These are phyloP conservation scores for Zosterops pallidus DNA, from an alignment of 2,113 vertebrate genomes.

Conservation along the genomic window DNA sequence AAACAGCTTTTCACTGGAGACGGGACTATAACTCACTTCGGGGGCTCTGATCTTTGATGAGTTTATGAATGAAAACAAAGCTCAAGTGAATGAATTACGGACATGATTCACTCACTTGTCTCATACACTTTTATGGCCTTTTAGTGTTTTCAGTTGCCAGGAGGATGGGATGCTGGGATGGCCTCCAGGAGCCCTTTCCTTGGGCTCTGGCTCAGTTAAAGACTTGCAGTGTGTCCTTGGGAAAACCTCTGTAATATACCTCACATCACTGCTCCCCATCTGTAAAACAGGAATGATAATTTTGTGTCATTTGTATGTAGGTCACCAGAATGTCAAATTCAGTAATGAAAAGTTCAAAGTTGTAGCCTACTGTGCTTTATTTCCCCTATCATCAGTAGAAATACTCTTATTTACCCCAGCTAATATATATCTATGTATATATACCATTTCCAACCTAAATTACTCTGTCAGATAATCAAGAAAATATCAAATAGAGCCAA, in stretches of 20 bases:
- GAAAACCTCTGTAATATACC: neutral
- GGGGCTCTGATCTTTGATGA: conserved; percentile 24
- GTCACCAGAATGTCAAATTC: neutral
- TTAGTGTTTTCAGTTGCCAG: conserved; percentile 6
- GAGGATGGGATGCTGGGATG: neutral
- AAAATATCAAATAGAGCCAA: neutral
- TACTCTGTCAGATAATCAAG: neutral
- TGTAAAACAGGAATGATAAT: neutral
- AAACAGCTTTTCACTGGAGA: conserved; percentile 10
- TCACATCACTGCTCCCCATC: neutral
- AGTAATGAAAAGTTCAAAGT: neutral
- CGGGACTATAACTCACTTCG: neutral
- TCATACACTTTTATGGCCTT: conserved; percentile 29
- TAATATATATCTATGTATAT: neutral
- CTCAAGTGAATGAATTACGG: neutral
- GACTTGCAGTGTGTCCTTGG: neutral
- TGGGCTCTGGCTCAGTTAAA: neutral
- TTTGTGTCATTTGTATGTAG: neutral
- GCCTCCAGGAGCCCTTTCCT: neutral
- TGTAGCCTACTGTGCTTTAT: neutral
- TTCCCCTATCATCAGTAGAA: neutral
- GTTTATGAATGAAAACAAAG: conserved; percentile 58
- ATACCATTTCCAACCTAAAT: neutral
- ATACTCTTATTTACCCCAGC: neutral
- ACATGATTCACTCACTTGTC: conserved; percentile 16